Conservation (phyloP, 2,113 vertebrate species). For the Vidua chalybeata region DNA sequence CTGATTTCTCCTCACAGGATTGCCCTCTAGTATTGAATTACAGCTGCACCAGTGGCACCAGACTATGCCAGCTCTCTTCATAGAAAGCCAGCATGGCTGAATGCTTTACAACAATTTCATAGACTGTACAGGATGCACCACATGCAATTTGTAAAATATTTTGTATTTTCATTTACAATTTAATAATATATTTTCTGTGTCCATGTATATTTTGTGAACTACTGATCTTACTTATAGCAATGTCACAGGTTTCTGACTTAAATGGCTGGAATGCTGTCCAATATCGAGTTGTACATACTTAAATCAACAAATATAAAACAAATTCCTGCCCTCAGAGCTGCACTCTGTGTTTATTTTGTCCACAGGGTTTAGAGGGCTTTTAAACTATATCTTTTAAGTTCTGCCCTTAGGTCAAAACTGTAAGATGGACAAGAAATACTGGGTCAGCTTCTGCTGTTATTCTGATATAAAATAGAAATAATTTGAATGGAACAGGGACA, state of each 20-base stretch:
- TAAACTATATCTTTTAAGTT: background rate
- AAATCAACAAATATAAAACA: background rate
- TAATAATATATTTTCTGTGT: background rate
- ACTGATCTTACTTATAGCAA: background rate
- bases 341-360: background rate
- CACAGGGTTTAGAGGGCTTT: background rate
- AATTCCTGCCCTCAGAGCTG: background rate
- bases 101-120: background rate
- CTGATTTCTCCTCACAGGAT: background rate
- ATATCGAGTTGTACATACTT: background rate
- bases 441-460: background rate
- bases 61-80: background rate
- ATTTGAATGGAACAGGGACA: background rate
- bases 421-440: background rate
- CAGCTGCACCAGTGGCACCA: background rate
- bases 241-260: background rate
- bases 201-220: background rate
- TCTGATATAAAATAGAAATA: background rate
- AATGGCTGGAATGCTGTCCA: background rate
- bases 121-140: background rate
- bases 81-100: background rate
- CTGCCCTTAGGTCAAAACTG: background rate
- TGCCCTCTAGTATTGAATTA: background rate
- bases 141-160: background rate
- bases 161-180: background rate